Evolutionary conservation across 1,140 invertebrate species (phyloP), one percentile per base, ranked within the genome.

Genomic region (Mizuhopecten yessoensis): DNA sequence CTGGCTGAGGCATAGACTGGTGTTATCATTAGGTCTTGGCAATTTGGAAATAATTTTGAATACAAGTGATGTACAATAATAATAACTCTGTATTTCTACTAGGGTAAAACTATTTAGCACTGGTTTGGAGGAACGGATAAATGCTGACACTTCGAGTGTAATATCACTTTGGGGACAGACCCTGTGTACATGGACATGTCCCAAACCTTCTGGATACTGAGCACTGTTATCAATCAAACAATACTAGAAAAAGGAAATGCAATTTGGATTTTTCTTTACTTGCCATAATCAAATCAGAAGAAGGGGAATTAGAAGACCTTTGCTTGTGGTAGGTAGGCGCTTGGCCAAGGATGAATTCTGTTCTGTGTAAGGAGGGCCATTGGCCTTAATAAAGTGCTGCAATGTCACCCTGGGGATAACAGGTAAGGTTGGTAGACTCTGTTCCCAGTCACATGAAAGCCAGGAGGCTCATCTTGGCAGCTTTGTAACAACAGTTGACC

Each of bases 251-350:
- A 75, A 29, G 57, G 57, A 75, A 29, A n/a, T 75, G 15, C 11
- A 75, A 75, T 75, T 75, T 75, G 57, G 57, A 75, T n/a, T 75
- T n/a, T n/a, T 75, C 57, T 29, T n/a, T 75, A 75, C 57, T 75
- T 75, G 57, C 15, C 57, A 75, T 75, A 75, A 75, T 75, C 57
- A 75, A 75, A 75, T 75, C 57, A 75, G 57, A 75, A 75, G 57
- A 75, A 75, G 57, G 23, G 57, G 57, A 75, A 29, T 75, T 29
- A n/a, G 57, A 75, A 75, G 23, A 29, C 57, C 2, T 75, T 75
- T 75, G n/a, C 29, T 75, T 75, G 57, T 75, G 57, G 57, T 75
- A 75, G 57, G 57, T 75, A 75, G 57, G 57, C 57, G 57, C 5
- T 75, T 75, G 17, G 57, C 57, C 57, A 75, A 29, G 5, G 23